phyloP scores from a whole-genome alignment of 2,797 vertebrate genomes.

The Amblyraja radiata region DNA sequence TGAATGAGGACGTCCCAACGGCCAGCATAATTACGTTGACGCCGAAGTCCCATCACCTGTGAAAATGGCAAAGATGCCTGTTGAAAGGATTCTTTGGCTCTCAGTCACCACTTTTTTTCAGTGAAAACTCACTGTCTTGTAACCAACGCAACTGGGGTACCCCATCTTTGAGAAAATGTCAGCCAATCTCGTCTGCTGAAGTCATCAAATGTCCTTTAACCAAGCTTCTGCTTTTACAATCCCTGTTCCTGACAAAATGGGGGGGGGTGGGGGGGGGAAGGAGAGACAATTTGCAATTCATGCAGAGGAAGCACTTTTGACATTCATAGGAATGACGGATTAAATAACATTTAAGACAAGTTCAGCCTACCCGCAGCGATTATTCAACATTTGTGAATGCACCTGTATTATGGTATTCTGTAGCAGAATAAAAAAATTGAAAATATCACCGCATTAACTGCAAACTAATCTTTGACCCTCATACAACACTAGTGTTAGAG shows the following conservation, averaged over 20 bases:
- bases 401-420: not conserved
- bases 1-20: constrained; percentile 90
- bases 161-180: not conserved
- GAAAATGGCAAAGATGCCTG: not conserved
- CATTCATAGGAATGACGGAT: not conserved
- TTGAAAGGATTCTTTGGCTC: not conserved
- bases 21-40: constrained; percentile 82
- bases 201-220: not conserved
- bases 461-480: not conserved
- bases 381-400: not conserved
- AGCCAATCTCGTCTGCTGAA: not conserved
- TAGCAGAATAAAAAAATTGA: not conserved
- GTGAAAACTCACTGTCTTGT: not conserved
- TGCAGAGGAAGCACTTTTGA: not conserved
- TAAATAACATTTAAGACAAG: not conserved
- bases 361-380: not conserved
- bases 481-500: not conserved
- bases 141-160: not conserved
- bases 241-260: not conserved
- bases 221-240: not conserved
- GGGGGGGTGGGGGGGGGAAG: not conserved
- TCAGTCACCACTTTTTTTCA: not conserved
- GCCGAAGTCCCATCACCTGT: constrained; percentile 89
- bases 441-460: not conserved
- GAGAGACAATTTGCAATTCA: not conserved